Base-by-base conservation (phyloP, 1,140 invertebrate species). In the Dolichoris vasculosae region DNA sequence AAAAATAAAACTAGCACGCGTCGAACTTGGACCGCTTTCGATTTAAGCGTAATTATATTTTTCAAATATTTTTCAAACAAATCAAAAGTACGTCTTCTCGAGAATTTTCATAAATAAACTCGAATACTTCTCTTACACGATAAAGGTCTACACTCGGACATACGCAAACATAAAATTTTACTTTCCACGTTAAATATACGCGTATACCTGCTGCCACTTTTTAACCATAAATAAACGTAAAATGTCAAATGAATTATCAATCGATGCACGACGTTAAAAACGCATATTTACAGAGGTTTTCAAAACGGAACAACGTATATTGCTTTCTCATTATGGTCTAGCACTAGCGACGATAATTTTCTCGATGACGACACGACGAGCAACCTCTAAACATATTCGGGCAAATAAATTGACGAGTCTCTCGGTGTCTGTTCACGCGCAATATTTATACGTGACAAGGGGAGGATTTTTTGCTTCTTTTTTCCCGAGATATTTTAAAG, bases 101-200 rank as follows among this genome's bases (percentile, higher is more conserved):
- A 59, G 55, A 67, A 35, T 67, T 67, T 67, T 67, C 64, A 67
- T 67, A 67, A 67, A 67, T 35, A 67, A 67, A 35, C n/a, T 2
- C 64, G 32, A 23, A 32, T 9, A 67, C 17, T 35, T 3, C 30
- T 67, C 32, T 67, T 67, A 30, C 64, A 26, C 64, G 32, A 67
- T 32, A 7, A 67, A 67, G 32, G 7, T 32, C 32, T 67, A 6
- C n/a, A 23, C 64, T 32, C 8, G 8, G 32, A 4, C 64, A 35
- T 23, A 67, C 55, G 32, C 23, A 67, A 67, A 67, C 32, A n/a
- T n/a, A n/a, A n/a, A n/a, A 32, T 67, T 35, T 35, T 67, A 30
- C 64, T 67, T 67, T 67, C n/a, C n/a, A 67, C 32, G 6, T 35
- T 67, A 35, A 67, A 67, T 32, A 67, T 32, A 35, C 32, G 64